phyloP scores from a whole-genome alignment of 1,140 invertebrate genomes.

The Tetraneura akinire region DNA sequence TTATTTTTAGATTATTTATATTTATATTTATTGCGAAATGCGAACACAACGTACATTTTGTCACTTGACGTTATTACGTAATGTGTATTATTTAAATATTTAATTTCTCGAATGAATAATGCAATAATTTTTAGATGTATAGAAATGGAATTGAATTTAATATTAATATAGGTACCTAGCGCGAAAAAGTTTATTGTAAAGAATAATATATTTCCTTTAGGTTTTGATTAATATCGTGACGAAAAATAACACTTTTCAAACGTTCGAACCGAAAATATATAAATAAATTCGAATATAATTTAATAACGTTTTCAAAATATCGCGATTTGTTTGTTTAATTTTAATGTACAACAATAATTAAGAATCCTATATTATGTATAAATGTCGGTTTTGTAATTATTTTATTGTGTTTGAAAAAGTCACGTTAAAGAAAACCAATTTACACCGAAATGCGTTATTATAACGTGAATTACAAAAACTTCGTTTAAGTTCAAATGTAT shows the following conservation, averaged over 20 bases:
- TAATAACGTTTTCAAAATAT: neutral
- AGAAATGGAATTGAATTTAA: neutral
- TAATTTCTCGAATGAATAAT: conserved; percentile 5
- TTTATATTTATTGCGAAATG: neutral
- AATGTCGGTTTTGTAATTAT: neutral
- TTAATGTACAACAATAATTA: neutral
- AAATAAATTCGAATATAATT: neutral
- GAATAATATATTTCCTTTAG: neutral
- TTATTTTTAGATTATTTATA: neutral
- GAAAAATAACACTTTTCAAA: neutral
- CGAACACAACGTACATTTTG: neutral
- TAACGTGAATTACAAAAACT: neutral
- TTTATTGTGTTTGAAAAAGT: neutral
- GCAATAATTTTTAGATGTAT: conserved; percentile 20
- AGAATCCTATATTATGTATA: neutral
- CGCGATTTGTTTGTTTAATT: neutral
- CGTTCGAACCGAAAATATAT: neutral
- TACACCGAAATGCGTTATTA: too few species aligned
- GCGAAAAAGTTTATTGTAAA: neutral
- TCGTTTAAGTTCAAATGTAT: neutral
- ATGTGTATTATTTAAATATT: conserved; percentile 29
- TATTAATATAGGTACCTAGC: too few species aligned
- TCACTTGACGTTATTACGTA: neutral
- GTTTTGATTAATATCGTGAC: neutral
- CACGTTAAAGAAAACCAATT: neutral